phyloP scores from a whole-genome alignment of 1,140 invertebrate genomes.

The Metaphire vulgaris region DNA sequence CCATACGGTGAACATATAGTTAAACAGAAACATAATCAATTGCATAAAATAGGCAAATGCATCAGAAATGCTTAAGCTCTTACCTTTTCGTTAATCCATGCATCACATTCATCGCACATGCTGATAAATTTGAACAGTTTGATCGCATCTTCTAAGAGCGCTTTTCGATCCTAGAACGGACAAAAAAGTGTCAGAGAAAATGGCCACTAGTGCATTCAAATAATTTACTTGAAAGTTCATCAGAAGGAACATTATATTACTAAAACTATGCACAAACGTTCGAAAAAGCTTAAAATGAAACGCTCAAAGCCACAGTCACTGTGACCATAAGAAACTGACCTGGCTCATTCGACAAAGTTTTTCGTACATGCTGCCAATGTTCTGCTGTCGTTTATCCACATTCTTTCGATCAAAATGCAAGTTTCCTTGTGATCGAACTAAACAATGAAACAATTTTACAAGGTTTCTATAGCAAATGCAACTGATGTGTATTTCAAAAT shows the following conservation, averaged over 20 bases:
- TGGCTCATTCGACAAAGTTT: constrained; percentile 72
- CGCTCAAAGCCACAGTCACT: too few relatives aligned
- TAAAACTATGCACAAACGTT: too few relatives aligned
- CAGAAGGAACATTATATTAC: too few relatives aligned
- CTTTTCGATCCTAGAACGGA: constrained; percentile 58
- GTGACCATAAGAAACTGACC: constrained; percentile 49
- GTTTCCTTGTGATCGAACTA: constrained; percentile 48
- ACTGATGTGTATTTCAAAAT: too few relatives aligned
- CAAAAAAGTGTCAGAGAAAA: too few relatives aligned
- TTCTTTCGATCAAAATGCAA: constrained; percentile 64
- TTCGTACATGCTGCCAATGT: constrained; percentile 71
- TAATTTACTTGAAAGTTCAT: too few relatives aligned
- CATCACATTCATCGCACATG: constrained; percentile 96
- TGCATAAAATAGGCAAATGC: too few relatives aligned
- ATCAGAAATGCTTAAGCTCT: too few relatives aligned
- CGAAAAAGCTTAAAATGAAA: too few relatives aligned
- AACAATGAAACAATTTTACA: constrained; percentile 25
- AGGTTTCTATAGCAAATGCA: constrained; percentile 6
- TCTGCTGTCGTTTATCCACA: constrained; percentile 72
- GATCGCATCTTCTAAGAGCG: constrained; percentile 83
- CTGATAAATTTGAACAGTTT: constrained; percentile 88
- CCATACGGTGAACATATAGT: too few relatives aligned
- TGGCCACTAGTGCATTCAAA: too few relatives aligned
- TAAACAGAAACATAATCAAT: too few relatives aligned
- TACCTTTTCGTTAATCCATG: constrained; percentile 88